Conservation (phyloP, 2,113 vertebrate genomes). For the Hystrix brachyura region DNA sequence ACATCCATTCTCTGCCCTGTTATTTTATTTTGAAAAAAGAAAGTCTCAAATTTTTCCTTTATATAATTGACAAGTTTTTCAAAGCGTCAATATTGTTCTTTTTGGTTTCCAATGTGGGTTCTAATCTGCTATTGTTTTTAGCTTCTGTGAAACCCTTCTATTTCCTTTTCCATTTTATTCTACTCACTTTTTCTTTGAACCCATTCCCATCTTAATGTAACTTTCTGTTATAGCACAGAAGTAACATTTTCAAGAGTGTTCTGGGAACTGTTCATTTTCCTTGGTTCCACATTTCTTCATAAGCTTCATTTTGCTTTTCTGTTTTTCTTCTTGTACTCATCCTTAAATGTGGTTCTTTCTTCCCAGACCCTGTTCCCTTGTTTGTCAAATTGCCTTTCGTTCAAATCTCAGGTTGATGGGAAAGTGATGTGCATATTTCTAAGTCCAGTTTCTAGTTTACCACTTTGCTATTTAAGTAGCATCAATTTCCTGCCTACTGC, state of each 20-base stretch:
- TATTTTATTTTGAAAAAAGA: slow-evolving; percentile 44
- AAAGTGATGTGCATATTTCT: background rate
- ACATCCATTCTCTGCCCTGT: background rate
- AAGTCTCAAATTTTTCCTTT: slow-evolving; percentile 30
- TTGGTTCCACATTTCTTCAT: background rate
- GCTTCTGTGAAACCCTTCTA: background rate
- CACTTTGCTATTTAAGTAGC: background rate
- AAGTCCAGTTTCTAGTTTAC: background rate
- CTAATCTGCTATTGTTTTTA: background rate
- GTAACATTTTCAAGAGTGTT: slow-evolving; percentile 33
- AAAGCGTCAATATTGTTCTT: slow-evolving; percentile 5
- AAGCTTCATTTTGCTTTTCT: background rate
- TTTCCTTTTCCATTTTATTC: background rate
- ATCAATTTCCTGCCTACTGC: background rate
- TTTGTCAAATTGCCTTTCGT: background rate
- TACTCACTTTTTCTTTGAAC: background rate
- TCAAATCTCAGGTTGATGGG: background rate
- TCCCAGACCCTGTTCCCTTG: background rate
- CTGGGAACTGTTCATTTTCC: background rate
- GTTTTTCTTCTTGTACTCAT: background rate
- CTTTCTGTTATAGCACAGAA: background rate
- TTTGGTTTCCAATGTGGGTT: background rate
- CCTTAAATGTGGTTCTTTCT: background rate
- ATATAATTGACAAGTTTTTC: background rate
- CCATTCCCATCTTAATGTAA: background rate